Evolutionary conservation across 2,888 invertebrate species (phyloP), one percentile per base, ranked within the genome.

Genomic region (Zygothrica quintamaculata): DNA sequence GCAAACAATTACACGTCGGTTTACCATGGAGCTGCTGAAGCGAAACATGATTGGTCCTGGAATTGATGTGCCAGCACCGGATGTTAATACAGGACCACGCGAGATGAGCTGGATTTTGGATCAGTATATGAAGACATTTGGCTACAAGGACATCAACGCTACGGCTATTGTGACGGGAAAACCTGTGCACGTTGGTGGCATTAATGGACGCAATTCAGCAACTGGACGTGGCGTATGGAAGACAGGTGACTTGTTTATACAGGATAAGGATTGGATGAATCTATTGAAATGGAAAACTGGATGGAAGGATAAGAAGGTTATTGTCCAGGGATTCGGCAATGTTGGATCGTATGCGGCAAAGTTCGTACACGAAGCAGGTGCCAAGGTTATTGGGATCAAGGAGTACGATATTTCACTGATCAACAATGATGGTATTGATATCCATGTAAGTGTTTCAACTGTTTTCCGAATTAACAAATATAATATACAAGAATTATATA

Each of bases 71-170:
- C 99, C 99, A n/a, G 99, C 99, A 39, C 99, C 99, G 1, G 99
- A 99, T 92, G 98, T 99, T 96, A 99, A 98, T 51, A 99, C 99
- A 0, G 97, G 98, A 33, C 98, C 98, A 89, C 94, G 98, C 16
- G 99, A 99, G 92, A 98, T 98, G 98, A 96, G 97, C 61, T 99
- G 99, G 99, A 96, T 99, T 86, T 97, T 98, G 0, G 99, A 99
- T 92, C 99, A 99, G 0, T 99, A 98, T 91, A 95, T 96, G 52
- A 98, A 98, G 92, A 99, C 99, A 37, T 94, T 98, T 84, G 98
- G 98, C 47, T 96, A 95, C 90, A 93, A 95, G 87, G 98, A 99
- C 89, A 96, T 99, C 88, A 99, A 99, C 91, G 96, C 98, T 13
- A 95, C 97, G 89, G 99, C 98, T 9, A 99, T 98, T 91, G 97